Evolutionary conservation across 2,113 vertebrate genomes (phyloP).

Genomic region (Xenopus borealis): DNA sequence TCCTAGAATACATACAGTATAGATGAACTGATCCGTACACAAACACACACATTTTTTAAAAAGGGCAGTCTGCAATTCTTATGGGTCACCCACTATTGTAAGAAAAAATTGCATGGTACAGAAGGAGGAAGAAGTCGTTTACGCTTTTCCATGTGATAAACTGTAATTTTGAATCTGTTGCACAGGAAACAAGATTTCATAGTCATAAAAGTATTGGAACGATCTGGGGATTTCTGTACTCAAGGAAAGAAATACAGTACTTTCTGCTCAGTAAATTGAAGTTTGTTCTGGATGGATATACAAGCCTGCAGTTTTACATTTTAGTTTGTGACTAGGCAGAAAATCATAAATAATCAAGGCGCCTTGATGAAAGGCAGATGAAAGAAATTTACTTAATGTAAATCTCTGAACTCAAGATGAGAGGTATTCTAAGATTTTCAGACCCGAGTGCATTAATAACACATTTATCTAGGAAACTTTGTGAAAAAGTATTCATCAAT

Average conservation of each 20-base stretch:
- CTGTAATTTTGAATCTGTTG: not conserved
- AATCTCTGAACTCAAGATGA: slow-evolving; percentile 41
- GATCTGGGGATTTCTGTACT: slow-evolving; percentile 1
- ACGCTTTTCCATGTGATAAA: too few relatives aligned
- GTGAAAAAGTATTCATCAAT: slow-evolving; percentile 16
- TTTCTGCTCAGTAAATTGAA: not conserved
- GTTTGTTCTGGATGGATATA: slow-evolving; percentile 1
- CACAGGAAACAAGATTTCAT: not conserved
- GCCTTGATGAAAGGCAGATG: slow-evolving; percentile 25
- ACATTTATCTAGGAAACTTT: slow-evolving; percentile 41
- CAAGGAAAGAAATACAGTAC: not conserved
- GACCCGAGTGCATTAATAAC: slow-evolving; percentile 29
- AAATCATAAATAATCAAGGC: slow-evolving; percentile 41
- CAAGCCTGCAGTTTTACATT: slow-evolving; percentile 16
- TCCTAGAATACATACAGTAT: too few relatives aligned
- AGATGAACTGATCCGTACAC: too few relatives aligned
- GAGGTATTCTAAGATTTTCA: slow-evolving; percentile 28
- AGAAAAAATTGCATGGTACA: too few relatives aligned
- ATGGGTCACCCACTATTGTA: too few relatives aligned
- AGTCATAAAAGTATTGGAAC: not conserved
- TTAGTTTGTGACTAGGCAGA: slow-evolving; percentile 29
- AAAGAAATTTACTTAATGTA: slow-evolving; percentile 43
- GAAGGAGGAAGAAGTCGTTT: too few relatives aligned
- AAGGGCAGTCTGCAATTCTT: too few relatives aligned
- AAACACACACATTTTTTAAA: too few relatives aligned